Evolutionary conservation across 1,140 invertebrate species (phyloP).

Genomic region (Centruroides vittatus): DNA sequence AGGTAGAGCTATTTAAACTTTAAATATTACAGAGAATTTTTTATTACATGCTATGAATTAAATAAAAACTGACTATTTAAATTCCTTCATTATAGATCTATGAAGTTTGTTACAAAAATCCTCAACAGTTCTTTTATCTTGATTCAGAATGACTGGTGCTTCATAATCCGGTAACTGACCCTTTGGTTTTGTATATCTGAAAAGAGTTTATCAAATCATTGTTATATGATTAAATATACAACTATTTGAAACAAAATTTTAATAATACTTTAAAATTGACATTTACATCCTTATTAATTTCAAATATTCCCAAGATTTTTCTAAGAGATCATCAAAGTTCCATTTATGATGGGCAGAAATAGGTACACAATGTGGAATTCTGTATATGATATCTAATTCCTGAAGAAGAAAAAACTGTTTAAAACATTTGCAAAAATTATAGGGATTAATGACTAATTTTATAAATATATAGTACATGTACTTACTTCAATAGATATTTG

Average conservation of each 20-base stretch:
- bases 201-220: conserved; percentile 18
- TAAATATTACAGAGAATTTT: background rate
- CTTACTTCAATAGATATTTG: conserved; percentile 43
- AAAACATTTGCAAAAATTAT: too few species aligned
- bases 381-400: conserved; percentile 97
- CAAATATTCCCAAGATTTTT: conserved; percentile 99
- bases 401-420: conserved; percentile 37
- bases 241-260: too few species aligned
- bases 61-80: conserved; percentile 82
- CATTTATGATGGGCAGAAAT: conserved; percentile 99
- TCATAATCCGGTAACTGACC: conserved; percentile 97
- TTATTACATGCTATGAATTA: background rate
- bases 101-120: conserved; percentile 99
- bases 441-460: too few species aligned
- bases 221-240: too few species aligned
- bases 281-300: conserved; percentile 85
- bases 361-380: conserved; percentile 97
- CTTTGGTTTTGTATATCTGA: conserved; percentile 94
- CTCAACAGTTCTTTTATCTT: conserved; percentile 73
- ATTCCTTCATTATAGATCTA: conserved; percentile 92
- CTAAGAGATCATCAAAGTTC: conserved; percentile 99
- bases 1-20: background rate
- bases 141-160: conserved; percentile 86
- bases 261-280: background rate
- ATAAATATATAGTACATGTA: background rate